Base-by-base conservation (phyloP, 2,113 vertebrate species). In the Pachypanchax playfairii region DNA sequence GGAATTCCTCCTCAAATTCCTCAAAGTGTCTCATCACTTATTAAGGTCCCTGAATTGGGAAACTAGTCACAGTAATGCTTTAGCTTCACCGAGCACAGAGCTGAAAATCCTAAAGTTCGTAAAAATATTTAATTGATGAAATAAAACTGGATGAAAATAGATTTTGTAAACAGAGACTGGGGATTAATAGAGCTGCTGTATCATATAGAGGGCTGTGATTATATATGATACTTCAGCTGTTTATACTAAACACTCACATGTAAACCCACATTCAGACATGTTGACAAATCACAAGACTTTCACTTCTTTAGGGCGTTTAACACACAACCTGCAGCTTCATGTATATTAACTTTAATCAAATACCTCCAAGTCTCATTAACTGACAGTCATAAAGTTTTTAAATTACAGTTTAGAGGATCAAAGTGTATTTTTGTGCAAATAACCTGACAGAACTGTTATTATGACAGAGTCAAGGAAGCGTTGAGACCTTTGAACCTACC, bases 401-500 rank as follows among this genome's bases (percentile, higher is more conserved):
- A 38, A 50, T 13, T 28, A 24, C 13, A 14, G 17, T 42, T 42
- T 41, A 2, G 35, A 3, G 22, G n/a, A 6, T 33, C n/a, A n/a
- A n/a, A n/a, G 5, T n/a, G 6, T 21, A 4, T 25, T 3, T 53
- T 51, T 54, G 28, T 28, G 15, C 10, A 53, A 53, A 10, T 12
- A 11, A 24, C 11, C 18, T 15, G 13, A 14, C 18, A n/a, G 24
- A 20, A 35, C 15, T 35, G 11, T 49, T 11, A 29, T 39, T 14
- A 14, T 57, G 26, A 12, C 35, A 41, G 4, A 28, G 13, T 36
- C 0, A 6, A 29, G 22, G 22, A 31, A n/a, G 26, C 21, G 9
- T 24, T 42, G 2, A 46, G 21, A 63, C 22, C 22, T 11, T 11
- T 51, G 49, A 6, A 92, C 96, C 91, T 91, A 98, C 96, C 95